These are phyloP conservation scores for Drosophila pseudoobscura DNA, from an alignment of 1,140 invertebrate genomes.

Conservation along the genomic window DNA sequence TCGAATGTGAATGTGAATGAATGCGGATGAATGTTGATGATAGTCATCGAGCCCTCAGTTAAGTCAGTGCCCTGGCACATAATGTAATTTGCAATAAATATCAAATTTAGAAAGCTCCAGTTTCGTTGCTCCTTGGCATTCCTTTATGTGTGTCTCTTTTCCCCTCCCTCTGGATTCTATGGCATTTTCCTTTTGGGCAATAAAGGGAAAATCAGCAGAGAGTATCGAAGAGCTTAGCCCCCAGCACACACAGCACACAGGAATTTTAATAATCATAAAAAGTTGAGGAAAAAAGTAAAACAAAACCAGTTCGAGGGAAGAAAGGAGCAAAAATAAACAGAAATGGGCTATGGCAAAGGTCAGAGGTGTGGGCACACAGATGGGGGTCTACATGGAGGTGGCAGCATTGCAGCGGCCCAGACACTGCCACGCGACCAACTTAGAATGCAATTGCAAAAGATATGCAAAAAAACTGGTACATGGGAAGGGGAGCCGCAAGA, in stretches of 20 bases:
- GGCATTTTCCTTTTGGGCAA: slow-evolving; percentile 25
- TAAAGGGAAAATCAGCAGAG: slow-evolving; percentile 28
- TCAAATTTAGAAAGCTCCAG: slow-evolving; percentile 19
- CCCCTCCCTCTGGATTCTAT: neutral
- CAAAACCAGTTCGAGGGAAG: slow-evolving; percentile 20
- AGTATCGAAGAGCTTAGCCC: slow-evolving; percentile 18
- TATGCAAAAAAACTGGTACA: slow-evolving; percentile 27
- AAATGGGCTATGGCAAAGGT: slow-evolving; percentile 22
- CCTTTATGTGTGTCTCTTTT: neutral
- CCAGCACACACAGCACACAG: neutral
- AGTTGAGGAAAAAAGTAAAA: slow-evolving; percentile 29
- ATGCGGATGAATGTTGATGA: neutral
- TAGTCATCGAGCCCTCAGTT: slow-evolving; percentile 14
- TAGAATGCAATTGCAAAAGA: slow-evolving; percentile 75
- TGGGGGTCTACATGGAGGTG: slow-evolving; percentile 12
- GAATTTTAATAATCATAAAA: slow-evolving; percentile 70
- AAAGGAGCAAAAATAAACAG: slow-evolving; percentile 42
- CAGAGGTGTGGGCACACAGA: slow-evolving; percentile 13
- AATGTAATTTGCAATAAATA: slow-evolving; percentile 40
- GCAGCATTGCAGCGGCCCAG: neutral
- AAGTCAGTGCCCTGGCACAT: slow-evolving; percentile 5
- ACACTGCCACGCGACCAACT: slow-evolving; percentile 55
- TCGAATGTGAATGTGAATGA: slow-evolving; percentile 11
- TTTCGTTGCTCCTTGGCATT: neutral
- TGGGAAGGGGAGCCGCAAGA: slow-evolving; percentile 35